Evolutionary conservation across 2,797 vertebrate genomes (phyloP).

Genomic region (Sebastes taczanowskii): DNA sequence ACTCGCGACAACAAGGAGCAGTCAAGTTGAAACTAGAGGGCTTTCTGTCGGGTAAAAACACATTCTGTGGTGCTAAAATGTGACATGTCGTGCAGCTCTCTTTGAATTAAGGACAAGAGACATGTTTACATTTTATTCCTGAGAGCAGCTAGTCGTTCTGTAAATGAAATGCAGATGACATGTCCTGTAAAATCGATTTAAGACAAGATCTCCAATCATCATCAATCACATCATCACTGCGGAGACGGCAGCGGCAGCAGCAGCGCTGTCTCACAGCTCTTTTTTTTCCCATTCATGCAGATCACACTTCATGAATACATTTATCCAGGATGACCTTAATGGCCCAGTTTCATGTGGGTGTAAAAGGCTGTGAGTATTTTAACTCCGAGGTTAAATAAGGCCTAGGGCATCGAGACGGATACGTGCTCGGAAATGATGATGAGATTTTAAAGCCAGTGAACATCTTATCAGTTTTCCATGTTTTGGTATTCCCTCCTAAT

Average conservation of each 20-base stretch:
- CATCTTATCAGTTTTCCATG: conserved; percentile 62
- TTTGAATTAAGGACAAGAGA: conserved; percentile 48
- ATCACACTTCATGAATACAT: conserved; percentile 77
- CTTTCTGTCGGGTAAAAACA: not conserved
- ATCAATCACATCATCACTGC: conserved; percentile 66
- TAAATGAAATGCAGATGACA: conserved; percentile 71
- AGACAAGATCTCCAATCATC: conserved; percentile 71
- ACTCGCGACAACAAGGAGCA: conserved; percentile 78
- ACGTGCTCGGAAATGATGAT: conserved; percentile 53
- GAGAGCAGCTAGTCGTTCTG: conserved; percentile 26
- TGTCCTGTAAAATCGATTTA: conserved; percentile 71
- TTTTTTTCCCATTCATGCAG: conserved; percentile 60
- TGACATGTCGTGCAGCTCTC: conserved; percentile 5
- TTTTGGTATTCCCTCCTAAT: conserved; percentile 67
- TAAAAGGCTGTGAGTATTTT: conserved; percentile 69
- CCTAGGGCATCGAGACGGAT: conserved; percentile 57
- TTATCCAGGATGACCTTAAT: conserved; percentile 75
- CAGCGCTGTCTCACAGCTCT: conserved; percentile 34
- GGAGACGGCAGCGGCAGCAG: conserved; percentile 29
- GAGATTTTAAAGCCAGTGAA: conserved; percentile 47
- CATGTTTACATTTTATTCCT: conserved; percentile 57
- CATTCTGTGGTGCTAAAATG: not conserved
- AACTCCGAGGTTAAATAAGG: conserved; percentile 73
- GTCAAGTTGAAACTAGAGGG: conserved; percentile 41
- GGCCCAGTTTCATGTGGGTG: conserved; percentile 64